A percentile compares a stretch with the other conserved stretches of the same genome.
Evolutionary conservation across 2,797 vertebrate genomes (phyloP).

Genomic region (Pagetopsis macropterus): DNA sequence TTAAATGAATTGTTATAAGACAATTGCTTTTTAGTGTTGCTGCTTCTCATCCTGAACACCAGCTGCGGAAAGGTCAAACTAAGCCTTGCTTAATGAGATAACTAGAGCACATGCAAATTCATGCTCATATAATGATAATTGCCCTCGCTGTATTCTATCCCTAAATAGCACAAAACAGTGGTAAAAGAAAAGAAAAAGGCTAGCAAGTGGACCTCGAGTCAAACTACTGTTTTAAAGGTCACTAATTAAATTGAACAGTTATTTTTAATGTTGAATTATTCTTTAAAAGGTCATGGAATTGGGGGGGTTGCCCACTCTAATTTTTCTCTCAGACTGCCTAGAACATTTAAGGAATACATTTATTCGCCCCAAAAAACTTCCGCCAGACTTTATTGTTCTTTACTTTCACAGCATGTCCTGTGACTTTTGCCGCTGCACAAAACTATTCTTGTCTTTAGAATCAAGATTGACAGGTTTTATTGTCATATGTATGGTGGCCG

Average conservation of each 20-base stretch:
- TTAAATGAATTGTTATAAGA: neutral
- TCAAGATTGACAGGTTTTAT: no score
- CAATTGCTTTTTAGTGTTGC: neutral
- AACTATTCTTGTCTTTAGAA: neutral
- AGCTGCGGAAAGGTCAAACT: constrained; percentile 4
- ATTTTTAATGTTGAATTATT: neutral
- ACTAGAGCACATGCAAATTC: neutral
- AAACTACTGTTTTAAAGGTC: constrained; percentile 3
- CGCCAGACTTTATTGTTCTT: neutral
- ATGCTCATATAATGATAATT: constrained; percentile 2
- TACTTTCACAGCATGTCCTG: neutral
- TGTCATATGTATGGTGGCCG: no score
- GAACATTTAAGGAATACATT: neutral
- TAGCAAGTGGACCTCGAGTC: neutral
- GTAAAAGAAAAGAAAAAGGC: neutral
- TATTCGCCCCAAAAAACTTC: neutral
- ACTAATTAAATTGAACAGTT: neutral
- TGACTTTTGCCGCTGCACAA: neutral
- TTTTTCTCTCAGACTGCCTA: neutral
- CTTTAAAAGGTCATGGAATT: neutral
- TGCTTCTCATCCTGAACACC: constrained; percentile 11
- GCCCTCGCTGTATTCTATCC: neutral
- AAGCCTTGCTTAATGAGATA: constrained; percentile 1
- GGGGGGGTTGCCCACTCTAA: neutral
- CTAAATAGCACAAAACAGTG: neutral